phyloP scores from a whole-genome alignment of 1,140 invertebrate genomes.

The Colletes latitarsis region DNA sequence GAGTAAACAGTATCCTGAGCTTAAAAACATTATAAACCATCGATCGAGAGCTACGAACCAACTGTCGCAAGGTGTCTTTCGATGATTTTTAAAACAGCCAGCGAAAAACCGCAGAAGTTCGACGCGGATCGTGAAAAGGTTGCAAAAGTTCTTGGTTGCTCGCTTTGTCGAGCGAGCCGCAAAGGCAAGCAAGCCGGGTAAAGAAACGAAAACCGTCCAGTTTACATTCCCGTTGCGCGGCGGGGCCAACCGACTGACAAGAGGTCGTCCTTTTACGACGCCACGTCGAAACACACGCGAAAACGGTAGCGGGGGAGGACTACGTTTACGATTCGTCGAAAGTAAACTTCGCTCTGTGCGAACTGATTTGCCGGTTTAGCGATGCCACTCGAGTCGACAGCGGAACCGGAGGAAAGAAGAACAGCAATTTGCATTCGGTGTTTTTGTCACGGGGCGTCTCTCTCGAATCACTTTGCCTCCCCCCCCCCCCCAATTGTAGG shows the following conservation, averaged over 20 bases:
- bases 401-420: neutral
- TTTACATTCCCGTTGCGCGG: slow-evolving; percentile 66
- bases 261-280: slow-evolving; percentile 42
- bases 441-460: slow-evolving; percentile 19
- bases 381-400: slow-evolving; percentile 12
- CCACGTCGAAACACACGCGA: neutral
- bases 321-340: slow-evolving; percentile 13
- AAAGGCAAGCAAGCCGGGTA: neutral
- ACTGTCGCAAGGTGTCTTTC: neutral
- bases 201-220: slow-evolving; percentile 7
- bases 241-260: neutral
- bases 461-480: neutral
- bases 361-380: slow-evolving; percentile 24
- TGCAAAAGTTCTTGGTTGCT: neutral
- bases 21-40: too few relatives aligned
- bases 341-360: slow-evolving; percentile 1
- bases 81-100: slow-evolving; percentile 63
- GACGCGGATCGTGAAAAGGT: neutral
- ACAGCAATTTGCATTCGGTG: slow-evolving; percentile 31
- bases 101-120: neutral
- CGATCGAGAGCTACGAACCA: too few relatives aligned
- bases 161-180: neutral
- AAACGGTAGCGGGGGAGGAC: neutral
- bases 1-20: too few relatives aligned
- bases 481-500: too few relatives aligned